These are phyloP conservation scores for Polyommatus icarus DNA, from an alignment of 2,888 invertebrate species.

Conservation along the genomic window DNA sequence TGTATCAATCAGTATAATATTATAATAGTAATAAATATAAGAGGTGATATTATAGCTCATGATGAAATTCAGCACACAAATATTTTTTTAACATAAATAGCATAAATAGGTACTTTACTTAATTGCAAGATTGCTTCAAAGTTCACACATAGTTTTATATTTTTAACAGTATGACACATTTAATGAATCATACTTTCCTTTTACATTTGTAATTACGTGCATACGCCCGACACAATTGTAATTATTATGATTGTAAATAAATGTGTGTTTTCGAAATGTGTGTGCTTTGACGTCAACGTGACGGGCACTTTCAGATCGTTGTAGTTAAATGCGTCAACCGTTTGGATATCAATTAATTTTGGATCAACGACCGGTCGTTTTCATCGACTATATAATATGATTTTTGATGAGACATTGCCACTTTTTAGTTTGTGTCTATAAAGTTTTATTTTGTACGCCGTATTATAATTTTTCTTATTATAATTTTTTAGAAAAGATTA, in stretches of 20 bases:
- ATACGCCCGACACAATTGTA: neutral
- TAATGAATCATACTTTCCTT: neutral
- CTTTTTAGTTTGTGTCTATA: neutral
- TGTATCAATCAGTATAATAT: neutral
- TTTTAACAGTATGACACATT: neutral
- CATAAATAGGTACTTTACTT: too few species aligned
- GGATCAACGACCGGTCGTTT: neutral
- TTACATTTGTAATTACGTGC: neutral
- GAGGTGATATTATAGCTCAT: too few species aligned
- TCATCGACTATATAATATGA: neutral
- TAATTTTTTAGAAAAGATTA: neutral
- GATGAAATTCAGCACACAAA: too few species aligned
- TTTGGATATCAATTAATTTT: neutral
- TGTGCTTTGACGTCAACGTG: conserved; percentile 40
- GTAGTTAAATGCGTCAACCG: conserved; percentile 38
- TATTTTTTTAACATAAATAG: too few species aligned
- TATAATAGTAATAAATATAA: too few species aligned
- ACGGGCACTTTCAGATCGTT: conserved; percentile 36
- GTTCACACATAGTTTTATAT: neutral
- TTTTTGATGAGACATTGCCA: neutral
- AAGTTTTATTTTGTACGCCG: neutral
- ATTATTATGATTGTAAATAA: conserved; percentile 5
- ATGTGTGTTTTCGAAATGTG: conserved; percentile 12
- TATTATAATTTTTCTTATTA: neutral
- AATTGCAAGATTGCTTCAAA: neutral